These are phyloP conservation scores for Cataglyphis cursor DNA, from an alignment of 2,888 invertebrate species.

Conservation along the genomic window DNA sequence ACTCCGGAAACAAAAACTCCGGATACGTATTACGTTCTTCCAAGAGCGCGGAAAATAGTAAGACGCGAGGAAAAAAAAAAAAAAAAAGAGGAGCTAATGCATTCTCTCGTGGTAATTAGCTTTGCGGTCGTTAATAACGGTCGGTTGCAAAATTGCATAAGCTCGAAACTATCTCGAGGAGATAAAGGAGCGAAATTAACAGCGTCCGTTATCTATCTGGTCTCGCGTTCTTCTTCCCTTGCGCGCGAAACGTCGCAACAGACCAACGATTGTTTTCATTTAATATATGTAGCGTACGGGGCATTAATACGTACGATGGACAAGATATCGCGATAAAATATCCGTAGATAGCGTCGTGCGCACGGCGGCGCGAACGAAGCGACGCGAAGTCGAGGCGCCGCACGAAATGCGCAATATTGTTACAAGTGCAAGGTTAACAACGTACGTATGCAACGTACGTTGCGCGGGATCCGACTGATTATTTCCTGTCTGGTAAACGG, in stretches of 20 bases:
- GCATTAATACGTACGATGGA: neutral
- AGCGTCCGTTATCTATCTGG: neutral
- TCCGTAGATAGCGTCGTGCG: neutral
- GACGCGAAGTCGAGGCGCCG: neutral
- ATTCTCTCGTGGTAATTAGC: neutral
- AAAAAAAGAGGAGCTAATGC: neutral
- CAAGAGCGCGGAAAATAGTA: neutral
- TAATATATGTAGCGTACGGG: neutral
- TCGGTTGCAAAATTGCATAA: neutral
- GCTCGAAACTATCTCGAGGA: neutral
- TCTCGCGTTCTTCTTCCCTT: neutral
- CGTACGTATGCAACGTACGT: conserved; percentile 59
- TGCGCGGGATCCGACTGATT: conserved; percentile 65
- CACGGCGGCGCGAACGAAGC: neutral
- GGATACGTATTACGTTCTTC: neutral
- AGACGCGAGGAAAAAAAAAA: too few species aligned
- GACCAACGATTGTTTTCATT: neutral
- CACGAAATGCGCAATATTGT: conserved; percentile 63
- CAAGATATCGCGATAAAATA: conserved; percentile 14
- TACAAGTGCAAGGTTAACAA: conserved; percentile 75
- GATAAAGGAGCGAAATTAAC: neutral
- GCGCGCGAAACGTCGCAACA: neutral
- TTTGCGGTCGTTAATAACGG: neutral
- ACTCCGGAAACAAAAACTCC: neutral
- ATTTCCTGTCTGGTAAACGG: conserved; percentile 64